Conservation (phyloP, 35 echinoderm and acorn worm species). For the Chiridota heheva region DNA sequence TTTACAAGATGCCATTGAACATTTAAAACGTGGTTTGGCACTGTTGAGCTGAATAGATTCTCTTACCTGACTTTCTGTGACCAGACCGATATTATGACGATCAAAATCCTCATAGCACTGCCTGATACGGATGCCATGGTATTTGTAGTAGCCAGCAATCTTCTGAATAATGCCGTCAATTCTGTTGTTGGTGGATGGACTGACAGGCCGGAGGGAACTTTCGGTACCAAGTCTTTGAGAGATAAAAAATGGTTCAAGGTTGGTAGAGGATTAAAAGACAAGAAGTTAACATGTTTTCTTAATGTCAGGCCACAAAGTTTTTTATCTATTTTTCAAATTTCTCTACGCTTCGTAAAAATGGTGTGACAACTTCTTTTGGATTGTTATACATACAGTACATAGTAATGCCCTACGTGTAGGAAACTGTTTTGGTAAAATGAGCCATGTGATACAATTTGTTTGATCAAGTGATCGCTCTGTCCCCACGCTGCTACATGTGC, state of each 20-base stretch:
- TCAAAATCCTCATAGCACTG: conserved; percentile 94
- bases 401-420: no score
- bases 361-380: no score
- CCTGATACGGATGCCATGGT: conserved; percentile 87
- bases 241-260: background rate
- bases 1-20: background rate
- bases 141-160: conserved; percentile 93
- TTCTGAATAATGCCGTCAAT: conserved; percentile 46
- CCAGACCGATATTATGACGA: conserved; percentile 88
- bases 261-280: no score
- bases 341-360: no score
- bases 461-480: no score
- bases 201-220: conserved; percentile 81
- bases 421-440: no score
- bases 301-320: background rate
- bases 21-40: background rate
- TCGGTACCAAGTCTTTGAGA: conserved; percentile 71
- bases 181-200: conserved; percentile 57
- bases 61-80: conserved; percentile 90
- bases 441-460: no score
- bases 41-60: no score
- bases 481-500: no score
- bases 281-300: no score
- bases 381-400: no score
- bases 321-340: no score